phyloP scores from a whole-genome alignment of 2,113 vertebrate genomes.

The Tricholaema leucomelas region DNA sequence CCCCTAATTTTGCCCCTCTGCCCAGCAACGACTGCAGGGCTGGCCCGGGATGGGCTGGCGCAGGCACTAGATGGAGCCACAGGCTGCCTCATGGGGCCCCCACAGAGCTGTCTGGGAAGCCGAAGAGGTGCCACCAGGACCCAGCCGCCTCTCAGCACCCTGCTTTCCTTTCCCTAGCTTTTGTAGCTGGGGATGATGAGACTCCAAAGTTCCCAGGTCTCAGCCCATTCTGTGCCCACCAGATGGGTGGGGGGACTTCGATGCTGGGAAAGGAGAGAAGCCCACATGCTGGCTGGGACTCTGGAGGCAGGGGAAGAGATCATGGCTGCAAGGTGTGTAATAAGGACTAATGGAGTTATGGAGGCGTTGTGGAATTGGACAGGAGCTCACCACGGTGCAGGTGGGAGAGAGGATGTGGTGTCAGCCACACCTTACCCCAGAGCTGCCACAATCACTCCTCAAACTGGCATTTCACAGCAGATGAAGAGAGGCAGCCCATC shows the following conservation, averaged over 20 bases:
- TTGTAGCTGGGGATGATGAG: neutral
- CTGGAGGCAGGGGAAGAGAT: neutral
- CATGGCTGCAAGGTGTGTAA: neutral
- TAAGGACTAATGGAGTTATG: neutral
- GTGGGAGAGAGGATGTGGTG: neutral
- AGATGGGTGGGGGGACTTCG: fast-evolving
- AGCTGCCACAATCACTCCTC: neutral
- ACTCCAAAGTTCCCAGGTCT: neutral
- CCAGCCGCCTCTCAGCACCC: neutral
- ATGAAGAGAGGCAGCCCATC: neutral
- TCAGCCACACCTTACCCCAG: fast-evolving
- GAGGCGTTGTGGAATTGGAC: neutral
- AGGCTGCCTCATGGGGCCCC: neutral
- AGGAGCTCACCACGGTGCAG: fast-evolving
- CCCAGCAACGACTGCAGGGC: neutral
- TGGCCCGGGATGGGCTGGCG: neutral
- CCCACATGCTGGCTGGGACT: fast-evolving
- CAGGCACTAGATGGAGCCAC: conserved; percentile 49
- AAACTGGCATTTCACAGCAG: neutral
- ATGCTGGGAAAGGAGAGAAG: neutral
- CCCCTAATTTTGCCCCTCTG: neutral
- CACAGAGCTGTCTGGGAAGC: neutral
- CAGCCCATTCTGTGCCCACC: neutral
- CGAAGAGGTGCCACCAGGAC: neutral
- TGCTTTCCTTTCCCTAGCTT: neutral